Evolutionary conservation across 2,888 invertebrate species (phyloP), one percentile per base, ranked within the genome.

Genomic region (Lepidochrysops patricia): DNA sequence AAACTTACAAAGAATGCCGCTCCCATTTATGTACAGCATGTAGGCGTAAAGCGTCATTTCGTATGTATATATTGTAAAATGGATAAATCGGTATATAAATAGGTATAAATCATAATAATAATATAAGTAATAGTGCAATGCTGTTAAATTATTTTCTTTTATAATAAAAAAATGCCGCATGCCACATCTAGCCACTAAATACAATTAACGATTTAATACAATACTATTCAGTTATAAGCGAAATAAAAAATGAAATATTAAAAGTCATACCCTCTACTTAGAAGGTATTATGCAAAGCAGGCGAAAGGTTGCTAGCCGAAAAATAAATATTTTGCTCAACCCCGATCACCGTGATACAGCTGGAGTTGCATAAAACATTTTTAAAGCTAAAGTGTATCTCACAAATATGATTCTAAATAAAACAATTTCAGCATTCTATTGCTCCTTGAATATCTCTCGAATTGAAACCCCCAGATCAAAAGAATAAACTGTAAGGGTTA

Each of bases 1-100:
- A 75, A 75, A 78, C 77, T 77, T 77, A 75, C 73, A 77, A 82
- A 80, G 82, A 82, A 84, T 80, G 72, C 74, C 69, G 54, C 32
- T 70, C 70, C 70, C 75, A 74, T 74, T 75, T 71, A 71, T 77
- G 57, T 43, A 43, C 19, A 23, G 19, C 12, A 43, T 12, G 23
- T 43, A 43, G 43, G 23, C 43, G 43, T 43, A 23, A 43, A 19
- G 9, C 43, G n/a, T n/a, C n/a, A n/a, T n/a, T n/a, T n/a, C n/a
- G n/a, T n/a, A n/a, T n/a, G n/a, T n/a, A n/a, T n/a, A n/a, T n/a
- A n/a, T n/a, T n/a, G n/a, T n/a, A n/a, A n/a, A n/a, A n/a, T n/a
- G n/a, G n/a, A n/a, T n/a, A n/a, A n/a, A n/a, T n/a, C n/a, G n/a
- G n/a, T n/a, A n/a, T n/a, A n/a, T n/a, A n/a, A n/a, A n/a, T n/a